Evolutionary conservation across 1,140 invertebrate genomes (phyloP).

Genomic region (Contarinia nasturtii): DNA sequence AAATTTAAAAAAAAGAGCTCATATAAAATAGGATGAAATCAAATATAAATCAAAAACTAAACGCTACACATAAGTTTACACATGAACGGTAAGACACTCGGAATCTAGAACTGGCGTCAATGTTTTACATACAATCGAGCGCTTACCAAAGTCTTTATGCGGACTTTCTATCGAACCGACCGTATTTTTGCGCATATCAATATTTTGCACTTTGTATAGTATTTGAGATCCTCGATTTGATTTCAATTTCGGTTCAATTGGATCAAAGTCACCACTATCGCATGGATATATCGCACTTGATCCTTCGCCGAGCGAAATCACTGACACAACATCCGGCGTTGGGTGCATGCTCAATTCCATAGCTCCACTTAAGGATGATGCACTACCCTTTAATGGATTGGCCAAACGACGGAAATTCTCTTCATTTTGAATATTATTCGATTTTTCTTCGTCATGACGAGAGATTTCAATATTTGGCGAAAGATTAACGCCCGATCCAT

Average conservation of each 20-base stretch:
- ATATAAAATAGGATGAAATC: no score
- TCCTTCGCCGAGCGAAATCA: constrained; percentile 17
- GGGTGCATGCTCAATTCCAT: constrained; percentile 31
- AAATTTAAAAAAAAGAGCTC: no score
- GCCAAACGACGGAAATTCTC: constrained; percentile 57
- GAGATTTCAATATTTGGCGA: constrained; percentile 32
- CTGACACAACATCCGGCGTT: constrained; percentile 23
- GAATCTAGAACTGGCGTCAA: constrained; percentile 25
- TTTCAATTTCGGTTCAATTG: constrained; percentile 13
- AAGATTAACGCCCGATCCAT: constrained; percentile 29
- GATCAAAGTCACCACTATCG: constrained; percentile 24
- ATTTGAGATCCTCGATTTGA: constrained; percentile 33
- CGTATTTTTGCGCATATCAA: constrained; percentile 58
- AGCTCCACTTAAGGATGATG: constrained; percentile 19
- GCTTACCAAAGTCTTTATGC: constrained; percentile 61
- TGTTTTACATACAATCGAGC: constrained; percentile 24
- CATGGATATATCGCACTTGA: constrained; percentile 33
- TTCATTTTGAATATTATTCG: constrained; percentile 76
- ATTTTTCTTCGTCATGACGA: constrained; percentile 63
- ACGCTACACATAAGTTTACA: constrained; percentile 12
- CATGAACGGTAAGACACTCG: constrained; percentile 33
- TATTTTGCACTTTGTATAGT: constrained; percentile 50
- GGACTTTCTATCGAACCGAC: constrained; percentile 49
- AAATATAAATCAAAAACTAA: no score
- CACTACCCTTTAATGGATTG: constrained; percentile 27